Evolutionary conservation across 2,113 vertebrate species (phyloP).

Genomic region (Indri indri): DNA sequence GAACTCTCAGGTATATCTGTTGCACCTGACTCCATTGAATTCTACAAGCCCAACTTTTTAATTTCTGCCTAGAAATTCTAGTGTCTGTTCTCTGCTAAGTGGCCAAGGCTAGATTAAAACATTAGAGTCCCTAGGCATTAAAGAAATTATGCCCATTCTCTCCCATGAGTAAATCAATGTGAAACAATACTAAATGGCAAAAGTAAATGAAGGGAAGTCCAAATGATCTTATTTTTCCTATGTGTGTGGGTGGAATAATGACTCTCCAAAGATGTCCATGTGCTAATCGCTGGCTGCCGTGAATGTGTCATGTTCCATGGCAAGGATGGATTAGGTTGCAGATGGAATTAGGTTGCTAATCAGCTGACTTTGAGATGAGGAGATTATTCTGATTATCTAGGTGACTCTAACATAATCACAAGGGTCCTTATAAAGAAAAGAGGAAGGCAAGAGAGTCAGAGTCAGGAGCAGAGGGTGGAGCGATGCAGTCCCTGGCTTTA

Average conservation of each 20-base stretch:
- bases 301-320: neutral
- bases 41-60: neutral
- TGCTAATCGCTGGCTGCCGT: neutral
- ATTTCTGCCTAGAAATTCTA: neutral
- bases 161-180: neutral
- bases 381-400: neutral
- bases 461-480: neutral
- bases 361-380: neutral
- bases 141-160: neutral
- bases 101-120: neutral
- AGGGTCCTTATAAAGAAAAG: neutral
- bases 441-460: neutral
- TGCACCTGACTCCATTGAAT: neutral
- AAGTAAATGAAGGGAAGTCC: neutral
- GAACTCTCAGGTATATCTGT: neutral
- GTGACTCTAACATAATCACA: neutral
- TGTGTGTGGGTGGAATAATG: neutral
- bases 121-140: neutral
- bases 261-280: accelerated
- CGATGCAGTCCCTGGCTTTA: neutral
- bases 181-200: neutral
- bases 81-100: neutral
- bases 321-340: neutral
- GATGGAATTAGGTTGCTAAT: neutral
- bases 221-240: neutral